Conservation (phyloP, 2,113 vertebrate species). For the Dasyornis broadbenti region DNA sequence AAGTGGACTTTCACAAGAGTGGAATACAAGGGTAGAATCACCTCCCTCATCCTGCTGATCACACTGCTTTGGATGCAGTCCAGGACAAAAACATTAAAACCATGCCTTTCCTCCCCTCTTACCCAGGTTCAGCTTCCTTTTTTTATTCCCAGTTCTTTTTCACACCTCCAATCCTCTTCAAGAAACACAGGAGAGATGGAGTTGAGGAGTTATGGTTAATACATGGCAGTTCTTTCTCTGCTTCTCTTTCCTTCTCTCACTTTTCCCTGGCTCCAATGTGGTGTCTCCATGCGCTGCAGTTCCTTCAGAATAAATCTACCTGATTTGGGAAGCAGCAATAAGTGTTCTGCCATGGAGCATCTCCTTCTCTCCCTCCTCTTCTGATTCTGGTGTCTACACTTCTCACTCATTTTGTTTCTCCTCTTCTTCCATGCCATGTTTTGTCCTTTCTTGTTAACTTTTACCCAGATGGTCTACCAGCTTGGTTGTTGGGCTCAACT, state of each 20-base stretch:
- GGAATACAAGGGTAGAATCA: neutral
- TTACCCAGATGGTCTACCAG: neutral
- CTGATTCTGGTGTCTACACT: neutral
- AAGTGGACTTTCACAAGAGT: neutral
- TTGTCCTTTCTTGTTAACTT: neutral
- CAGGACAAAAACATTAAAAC: neutral
- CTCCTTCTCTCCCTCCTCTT: neutral
- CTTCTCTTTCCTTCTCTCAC: neutral
- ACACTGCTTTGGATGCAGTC: neutral
- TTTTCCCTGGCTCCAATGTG: neutral
- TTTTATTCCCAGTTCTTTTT: neutral
- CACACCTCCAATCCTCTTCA: accelerated
- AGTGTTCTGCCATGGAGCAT: neutral
- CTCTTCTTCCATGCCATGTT: neutral
- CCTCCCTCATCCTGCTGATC: neutral
- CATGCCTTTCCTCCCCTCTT: neutral
- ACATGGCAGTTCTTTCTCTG: neutral
- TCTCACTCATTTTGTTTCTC: neutral
- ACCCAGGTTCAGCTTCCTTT: neutral
- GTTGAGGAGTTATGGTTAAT: neutral
- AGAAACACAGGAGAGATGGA: neutral
- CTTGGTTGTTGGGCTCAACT: neutral
- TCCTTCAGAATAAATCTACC: neutral
- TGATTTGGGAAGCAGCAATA: neutral
- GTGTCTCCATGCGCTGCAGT: neutral